These are phyloP conservation scores for Ciconia nigra DNA, from an alignment of 2,797 vertebrate genomes.

Conservation along the genomic window DNA sequence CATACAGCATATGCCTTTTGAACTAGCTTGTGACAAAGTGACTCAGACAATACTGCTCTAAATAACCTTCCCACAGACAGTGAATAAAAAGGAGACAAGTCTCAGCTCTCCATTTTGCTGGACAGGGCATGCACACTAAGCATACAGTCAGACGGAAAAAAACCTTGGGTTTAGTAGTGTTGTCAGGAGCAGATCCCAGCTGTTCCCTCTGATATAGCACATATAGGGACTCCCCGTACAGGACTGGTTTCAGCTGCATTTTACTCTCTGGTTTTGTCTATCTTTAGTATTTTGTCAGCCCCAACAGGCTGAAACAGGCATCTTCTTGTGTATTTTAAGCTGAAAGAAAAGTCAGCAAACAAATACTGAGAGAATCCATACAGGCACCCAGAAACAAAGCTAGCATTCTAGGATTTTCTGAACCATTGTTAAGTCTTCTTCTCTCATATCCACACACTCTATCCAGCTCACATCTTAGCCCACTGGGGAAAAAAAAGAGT, in stretches of 20 bases:
- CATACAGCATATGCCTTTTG: not conserved
- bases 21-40: conserved; percentile 30
- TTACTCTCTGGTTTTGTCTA: not conserved
- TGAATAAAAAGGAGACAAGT: not conserved
- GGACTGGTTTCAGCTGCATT: conserved; percentile 10
- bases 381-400: conserved; percentile 4
- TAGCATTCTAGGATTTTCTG: not conserved
- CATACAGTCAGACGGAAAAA: not conserved
- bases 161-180: not conserved
- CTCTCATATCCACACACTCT: not conserved
- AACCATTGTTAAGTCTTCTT: not conserved
- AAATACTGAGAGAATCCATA: not conserved
- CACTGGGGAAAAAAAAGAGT: not conserved
- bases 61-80: not conserved
- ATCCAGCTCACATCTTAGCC: not conserved
- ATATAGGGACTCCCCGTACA: not conserved
- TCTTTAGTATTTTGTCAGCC: conserved; percentile 6
- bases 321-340: conserved; percentile 21
- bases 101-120: conserved; percentile 13
- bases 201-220: not conserved
- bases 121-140: not conserved
- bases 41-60: not conserved
- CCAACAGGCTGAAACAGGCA: conserved; percentile 11
- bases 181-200: conserved; percentile 28
- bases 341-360: conserved; percentile 3